phyloP scores from a whole-genome alignment of 2,888 invertebrate species.

The Danaus chrysippus region DNA sequence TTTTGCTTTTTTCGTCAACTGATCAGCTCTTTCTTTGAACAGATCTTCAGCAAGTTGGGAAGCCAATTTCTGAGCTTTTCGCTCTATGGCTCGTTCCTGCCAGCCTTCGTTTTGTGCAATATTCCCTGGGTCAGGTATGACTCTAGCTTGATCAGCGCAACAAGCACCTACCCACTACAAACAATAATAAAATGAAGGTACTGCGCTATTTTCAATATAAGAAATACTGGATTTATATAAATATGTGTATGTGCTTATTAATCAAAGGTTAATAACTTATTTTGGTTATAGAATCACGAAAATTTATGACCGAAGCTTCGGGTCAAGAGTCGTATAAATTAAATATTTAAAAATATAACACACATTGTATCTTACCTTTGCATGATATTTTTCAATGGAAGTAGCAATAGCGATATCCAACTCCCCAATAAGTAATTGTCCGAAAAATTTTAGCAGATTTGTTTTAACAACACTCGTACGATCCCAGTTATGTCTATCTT shows the following conservation, averaged over 20 bases:
- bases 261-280: too few species aligned
- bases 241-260: too few species aligned
- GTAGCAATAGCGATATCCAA: conserved; percentile 68
- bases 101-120: conserved; percentile 40
- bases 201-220: too few species aligned
- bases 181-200: too few species aligned
- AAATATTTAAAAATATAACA: too few species aligned
- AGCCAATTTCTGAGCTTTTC: conserved; percentile 55
- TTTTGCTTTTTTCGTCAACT: conserved; percentile 49
- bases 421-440: conserved; percentile 56
- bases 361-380: conserved; percentile 45
- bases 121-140: conserved; percentile 38
- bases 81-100: conserved; percentile 53
- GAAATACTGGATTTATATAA: too few species aligned
- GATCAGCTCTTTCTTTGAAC: conserved; percentile 50
- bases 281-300: too few species aligned
- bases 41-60: conserved; percentile 55
- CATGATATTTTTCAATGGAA: conserved; percentile 67
- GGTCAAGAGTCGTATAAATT: too few species aligned
- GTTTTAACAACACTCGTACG: conserved; percentile 50
- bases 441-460: conserved; percentile 55
- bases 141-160: conserved; percentile 49
- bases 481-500: conserved; percentile 69
- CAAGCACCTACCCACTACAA: conserved; percentile 61
- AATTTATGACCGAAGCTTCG: too few species aligned